Evolutionary conservation across 2,888 invertebrate genomes (phyloP), one percentile per base, ranked within the genome.

Genomic region (Drosophila phalerata): DNA sequence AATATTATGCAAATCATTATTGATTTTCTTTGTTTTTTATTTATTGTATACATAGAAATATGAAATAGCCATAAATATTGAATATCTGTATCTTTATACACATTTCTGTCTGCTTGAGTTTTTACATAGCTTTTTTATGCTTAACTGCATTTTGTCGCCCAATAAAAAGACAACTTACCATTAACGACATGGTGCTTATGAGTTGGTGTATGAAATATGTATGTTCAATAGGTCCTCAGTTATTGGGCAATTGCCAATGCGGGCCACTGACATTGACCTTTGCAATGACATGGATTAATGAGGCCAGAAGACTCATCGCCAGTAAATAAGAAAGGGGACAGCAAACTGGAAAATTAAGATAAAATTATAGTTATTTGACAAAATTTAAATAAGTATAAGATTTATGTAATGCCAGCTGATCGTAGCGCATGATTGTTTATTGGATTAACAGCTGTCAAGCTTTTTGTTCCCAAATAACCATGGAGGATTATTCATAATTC

Each of bases 1-100:
- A 70, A 85, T 73, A 79, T 75, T 80, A 84, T 88, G 88, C 79
- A 86, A 83, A 88, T 73, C 62, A 38, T 73, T 85, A 76, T 75
- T 58, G 75, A 73, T 83, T 85, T 82, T 81, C 82, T 76, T 85
- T 82, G 73, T 75, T 70, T 68, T 37, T 30, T 58, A 62, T 51
- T 56, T 22, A 9, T 49, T 32, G 15, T 34, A 53, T n/a, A 58
- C 66, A 58, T 69, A 81, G 69, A 69, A 66, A 82, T 62, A 58
- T 53, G 17, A 57, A 71, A 53, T 48, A 49, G 51, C 37, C 61
- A 67, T 72, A 71, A 65, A 70, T 70, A 62, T 71, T 30, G 19
- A 28, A 28, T 49, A 38, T 11, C 30, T 37, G 17, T 34, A 38
- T 25, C 25, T 45, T 15, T 56, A 45, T 56, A 32, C 43, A n/a